Evolutionary conservation across 2,113 vertebrate species (phyloP).

Genomic region (Microcebus jonahi): DNA sequence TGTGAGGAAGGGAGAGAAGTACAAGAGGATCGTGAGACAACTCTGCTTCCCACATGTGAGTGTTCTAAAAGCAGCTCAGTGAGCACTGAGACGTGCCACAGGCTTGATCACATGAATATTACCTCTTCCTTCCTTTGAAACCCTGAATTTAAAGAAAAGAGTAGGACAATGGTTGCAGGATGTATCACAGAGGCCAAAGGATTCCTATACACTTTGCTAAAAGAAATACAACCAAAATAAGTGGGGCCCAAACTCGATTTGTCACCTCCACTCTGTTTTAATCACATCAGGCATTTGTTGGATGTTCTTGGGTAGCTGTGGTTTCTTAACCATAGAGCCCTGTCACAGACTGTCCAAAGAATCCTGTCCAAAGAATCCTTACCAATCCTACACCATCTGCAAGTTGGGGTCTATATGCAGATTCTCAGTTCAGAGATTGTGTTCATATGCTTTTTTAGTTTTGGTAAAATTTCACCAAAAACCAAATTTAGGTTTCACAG

Average conservation of each 20-base stretch:
- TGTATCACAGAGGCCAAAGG: not conserved
- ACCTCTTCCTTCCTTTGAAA: not conserved
- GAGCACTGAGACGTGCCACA: not conserved
- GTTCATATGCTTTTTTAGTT: not conserved
- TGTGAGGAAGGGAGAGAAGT: not conserved
- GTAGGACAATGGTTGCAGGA: not conserved
- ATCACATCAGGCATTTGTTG: not conserved
- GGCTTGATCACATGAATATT: not conserved
- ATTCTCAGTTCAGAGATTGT: not conserved
- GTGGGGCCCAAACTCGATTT: not conserved
- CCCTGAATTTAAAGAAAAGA: not conserved
- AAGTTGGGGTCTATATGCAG: not conserved
- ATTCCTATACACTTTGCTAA: not conserved
- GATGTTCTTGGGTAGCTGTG: not conserved
- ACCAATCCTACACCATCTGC: not conserved
- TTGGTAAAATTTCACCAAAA: constrained; percentile 18
- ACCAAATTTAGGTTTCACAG: not conserved
- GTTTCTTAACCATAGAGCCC: not conserved
- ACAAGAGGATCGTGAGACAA: not conserved
- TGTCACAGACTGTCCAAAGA: not conserved
- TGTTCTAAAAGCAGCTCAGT: not conserved
- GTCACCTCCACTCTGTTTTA: not conserved
- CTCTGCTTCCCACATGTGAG: not conserved
- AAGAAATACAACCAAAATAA: not conserved
- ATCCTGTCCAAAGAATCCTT: not conserved